Percentiles rank a stretch among this genome's conserved stretches.
phyloP scores from a whole-genome alignment of 2,797 vertebrate species.

The Gadopsis marmoratus region DNA sequence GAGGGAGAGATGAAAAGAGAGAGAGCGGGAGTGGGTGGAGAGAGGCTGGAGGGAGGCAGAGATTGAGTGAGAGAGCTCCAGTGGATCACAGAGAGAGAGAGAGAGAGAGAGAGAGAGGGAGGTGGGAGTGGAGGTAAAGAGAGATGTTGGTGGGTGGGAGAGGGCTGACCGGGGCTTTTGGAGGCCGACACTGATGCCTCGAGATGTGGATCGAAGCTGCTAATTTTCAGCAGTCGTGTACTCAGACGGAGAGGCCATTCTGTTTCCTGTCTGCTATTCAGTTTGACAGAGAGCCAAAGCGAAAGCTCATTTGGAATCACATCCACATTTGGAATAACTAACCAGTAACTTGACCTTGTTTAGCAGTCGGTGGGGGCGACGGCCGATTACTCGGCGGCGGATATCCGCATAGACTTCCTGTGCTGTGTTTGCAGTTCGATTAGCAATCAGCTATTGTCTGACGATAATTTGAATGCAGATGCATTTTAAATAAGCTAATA shows the following conservation, averaged over 20 bases:
- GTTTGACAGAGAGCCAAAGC: neutral
- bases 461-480: no score
- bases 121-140: conserved; percentile 23
- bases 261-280: conserved; percentile 20
- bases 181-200: conserved; percentile 40
- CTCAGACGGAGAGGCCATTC: conserved; percentile 27
- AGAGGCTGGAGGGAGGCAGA: conserved; percentile 58
- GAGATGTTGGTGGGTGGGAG: conserved; percentile 53
- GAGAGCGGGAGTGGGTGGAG: conserved; percentile 46
- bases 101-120: conserved; percentile 13
- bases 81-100: conserved; percentile 22
- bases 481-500: no score
- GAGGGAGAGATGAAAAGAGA: conserved; percentile 58
- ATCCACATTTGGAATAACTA: neutral
- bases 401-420: no score
- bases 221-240: conserved; percentile 39
- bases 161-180: conserved; percentile 47
- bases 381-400: no score
- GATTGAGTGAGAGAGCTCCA: conserved; percentile 46
- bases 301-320: neutral
- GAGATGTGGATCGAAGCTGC: conserved; percentile 33
- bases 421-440: no score
- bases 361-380: neutral
- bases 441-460: no score
- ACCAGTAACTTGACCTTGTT: neutral